Evolutionary conservation across 53 echinoderm and acorn worm species (phyloP).

Genomic region (Crossaster papposus): DNA sequence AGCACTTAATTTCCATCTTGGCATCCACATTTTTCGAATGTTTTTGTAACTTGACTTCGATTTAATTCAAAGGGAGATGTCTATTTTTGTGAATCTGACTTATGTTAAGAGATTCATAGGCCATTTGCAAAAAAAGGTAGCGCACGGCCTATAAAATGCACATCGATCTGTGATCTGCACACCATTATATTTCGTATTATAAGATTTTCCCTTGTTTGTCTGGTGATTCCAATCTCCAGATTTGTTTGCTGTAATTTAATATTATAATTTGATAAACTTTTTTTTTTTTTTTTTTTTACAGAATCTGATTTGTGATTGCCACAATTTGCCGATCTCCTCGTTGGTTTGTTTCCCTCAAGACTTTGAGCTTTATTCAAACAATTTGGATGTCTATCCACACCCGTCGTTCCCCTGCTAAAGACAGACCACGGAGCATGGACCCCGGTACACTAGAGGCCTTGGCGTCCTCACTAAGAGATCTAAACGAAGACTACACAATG

Average conservation of each 20-base stretch:
- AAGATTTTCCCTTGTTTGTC: too few species aligned
- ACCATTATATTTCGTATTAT: too few species aligned
- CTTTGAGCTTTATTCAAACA: not conserved
- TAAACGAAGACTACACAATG: constrained; percentile 60
- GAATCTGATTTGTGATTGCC: not conserved
- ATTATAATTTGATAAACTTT: not conserved
- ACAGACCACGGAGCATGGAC: constrained; percentile 59
- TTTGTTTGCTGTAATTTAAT: not conserved
- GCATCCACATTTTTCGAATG: constrained; percentile 21
- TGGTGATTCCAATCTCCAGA: too few species aligned
- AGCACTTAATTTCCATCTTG: constrained; percentile 25
- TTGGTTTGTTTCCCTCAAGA: not conserved
- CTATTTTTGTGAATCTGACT: not conserved
- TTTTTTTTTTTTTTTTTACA: not conserved
- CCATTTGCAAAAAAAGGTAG: not conserved
- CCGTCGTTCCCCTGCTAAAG: constrained; percentile 45
- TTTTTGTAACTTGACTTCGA: constrained; percentile 13
- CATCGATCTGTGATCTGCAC: too few species aligned
- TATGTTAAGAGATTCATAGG: not conserved
- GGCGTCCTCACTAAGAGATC: constrained; percentile 52
- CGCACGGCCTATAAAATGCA: too few species aligned
- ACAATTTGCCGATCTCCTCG: not conserved
- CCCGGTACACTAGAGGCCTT: constrained; percentile 51
- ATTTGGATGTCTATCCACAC: constrained; percentile 57
- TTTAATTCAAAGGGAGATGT: constrained; percentile 2